Percentiles rank a stretch among this genome's conserved stretches.
These are phyloP conservation scores for Gavialis gangeticus DNA, from an alignment of 2,113 vertebrate species.

Conservation along the genomic window DNA sequence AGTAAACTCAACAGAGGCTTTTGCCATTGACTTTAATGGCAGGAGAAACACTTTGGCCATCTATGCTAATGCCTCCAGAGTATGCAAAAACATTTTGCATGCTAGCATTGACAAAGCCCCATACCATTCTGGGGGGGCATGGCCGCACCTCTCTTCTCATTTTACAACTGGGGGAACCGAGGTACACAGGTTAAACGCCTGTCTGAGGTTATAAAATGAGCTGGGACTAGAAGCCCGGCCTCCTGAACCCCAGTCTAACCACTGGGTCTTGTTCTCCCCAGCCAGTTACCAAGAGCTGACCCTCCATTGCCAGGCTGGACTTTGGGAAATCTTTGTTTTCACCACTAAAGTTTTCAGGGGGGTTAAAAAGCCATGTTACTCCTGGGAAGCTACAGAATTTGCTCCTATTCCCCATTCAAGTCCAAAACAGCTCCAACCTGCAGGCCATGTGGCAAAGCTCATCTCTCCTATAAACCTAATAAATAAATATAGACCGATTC, in stretches of 20 bases:
- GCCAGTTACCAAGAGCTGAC: not conserved
- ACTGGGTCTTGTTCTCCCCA: not conserved
- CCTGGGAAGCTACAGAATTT: not conserved
- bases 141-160: not conserved
- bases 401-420: not conserved
- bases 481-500: not conserved
- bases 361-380: not conserved
- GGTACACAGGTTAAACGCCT: not conserved
- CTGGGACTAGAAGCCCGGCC: not conserved
- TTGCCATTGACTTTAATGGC: not conserved
- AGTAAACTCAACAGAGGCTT: not conserved
- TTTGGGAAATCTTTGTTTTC: not conserved
- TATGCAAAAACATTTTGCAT: not conserved
- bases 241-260: not conserved
- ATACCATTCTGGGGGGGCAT: not conserved
- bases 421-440: not conserved
- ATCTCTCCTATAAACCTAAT: fast-evolving
- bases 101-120: not conserved
- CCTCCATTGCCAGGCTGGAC: not conserved
- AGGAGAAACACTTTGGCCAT: not conserved
- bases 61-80: not conserved
- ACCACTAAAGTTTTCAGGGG: not conserved
- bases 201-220: not conserved
- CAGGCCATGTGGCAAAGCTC: not conserved
- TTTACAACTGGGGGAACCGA: not conserved